These are phyloP conservation scores for Pelodiscus sinensis DNA, from an alignment of 2,113 vertebrate species.

Conservation along the genomic window DNA sequence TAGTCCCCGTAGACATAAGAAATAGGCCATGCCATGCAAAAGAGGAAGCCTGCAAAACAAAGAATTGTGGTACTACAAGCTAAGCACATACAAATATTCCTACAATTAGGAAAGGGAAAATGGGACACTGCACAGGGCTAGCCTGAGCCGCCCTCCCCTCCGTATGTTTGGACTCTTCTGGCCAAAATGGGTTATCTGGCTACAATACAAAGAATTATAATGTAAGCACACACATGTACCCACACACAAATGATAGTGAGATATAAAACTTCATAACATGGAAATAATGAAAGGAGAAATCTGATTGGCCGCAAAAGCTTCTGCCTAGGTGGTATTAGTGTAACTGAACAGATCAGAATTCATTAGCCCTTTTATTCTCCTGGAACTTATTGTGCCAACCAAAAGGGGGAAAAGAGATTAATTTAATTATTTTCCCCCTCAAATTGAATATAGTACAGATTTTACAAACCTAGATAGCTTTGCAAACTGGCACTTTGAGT, in stretches of 20 bases:
- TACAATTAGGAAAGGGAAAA: not conserved
- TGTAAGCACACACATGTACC: not conserved
- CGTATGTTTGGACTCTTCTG: no score
- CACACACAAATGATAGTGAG: not conserved
- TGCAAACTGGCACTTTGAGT: slow-evolving; percentile 69
- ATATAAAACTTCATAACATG: not conserved
- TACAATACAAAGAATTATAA: not conserved
- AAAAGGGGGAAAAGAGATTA: slow-evolving; percentile 65
- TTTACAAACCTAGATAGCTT: slow-evolving; percentile 70
- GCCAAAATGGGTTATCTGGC: not conserved
- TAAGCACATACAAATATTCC: not conserved
- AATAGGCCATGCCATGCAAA: slow-evolving; percentile 21
- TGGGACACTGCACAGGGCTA: not conserved
- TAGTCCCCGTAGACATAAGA: slow-evolving; percentile 2
- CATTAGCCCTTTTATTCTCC: slow-evolving; percentile 61
- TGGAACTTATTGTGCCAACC: slow-evolving; percentile 70
- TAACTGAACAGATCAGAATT: slow-evolving; percentile 53
- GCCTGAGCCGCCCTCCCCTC: no score
- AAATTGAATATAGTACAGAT: slow-evolving; percentile 70
- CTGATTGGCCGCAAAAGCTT: slow-evolving; percentile 34
- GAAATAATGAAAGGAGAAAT: slow-evolving; percentile 23
- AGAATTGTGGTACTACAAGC: not conserved
- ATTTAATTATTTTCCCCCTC: slow-evolving; percentile 65
- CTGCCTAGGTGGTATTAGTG: slow-evolving; percentile 16
- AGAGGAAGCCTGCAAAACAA: not conserved